Evolutionary conservation across 1,140 invertebrate species (phyloP), one percentile per base, ranked within the genome.

Genomic region (Philaenus spumarius): DNA sequence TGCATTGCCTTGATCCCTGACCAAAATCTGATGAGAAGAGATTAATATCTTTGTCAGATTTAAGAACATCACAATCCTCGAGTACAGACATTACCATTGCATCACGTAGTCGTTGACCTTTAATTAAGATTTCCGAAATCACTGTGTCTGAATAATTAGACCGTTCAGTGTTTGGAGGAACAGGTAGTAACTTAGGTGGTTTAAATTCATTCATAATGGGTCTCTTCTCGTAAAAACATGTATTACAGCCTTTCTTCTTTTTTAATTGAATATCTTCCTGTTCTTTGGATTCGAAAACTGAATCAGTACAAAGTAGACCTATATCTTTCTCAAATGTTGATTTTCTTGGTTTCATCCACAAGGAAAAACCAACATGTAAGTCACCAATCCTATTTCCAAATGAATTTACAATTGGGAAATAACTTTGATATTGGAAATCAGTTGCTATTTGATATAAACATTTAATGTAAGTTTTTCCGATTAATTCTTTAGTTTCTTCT

Each of bases 341-440:
- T 46, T n/a, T 51, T 26, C 47, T 51, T 14, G 20, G 12, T n/a
- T 51, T 51, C 47, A 51, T 51, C 22, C 22, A 51, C n/a, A 51
- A 23, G 9, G 9, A 15, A 51, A 51, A 51, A 26, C 30, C 30
- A 24, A 51, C 47, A 30, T 26, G 11, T n/a, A 51, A 19, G n/a
- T 51, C 47, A 2, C 47, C 47, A 26, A 51, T 26, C 17, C 47
- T 51, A 4, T 12, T n/a, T 23, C 47, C 47, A 7, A 26, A 51
- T 20, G 47, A 51, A 26, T 23, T 51, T 26, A 51, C 15, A 14
- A 51, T 51, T 2, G 47, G 47, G n/a, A 51, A 51, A 35, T 51
- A 51, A 15, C 30, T 35, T 30, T 51, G 47, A 15, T 20, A 51
- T 30, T 51, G 20, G n/a, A 51, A 30, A 5, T 35, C 22, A 51